phyloP scores from a whole-genome alignment of 2,113 vertebrate species.

The Sialia sialis region DNA sequence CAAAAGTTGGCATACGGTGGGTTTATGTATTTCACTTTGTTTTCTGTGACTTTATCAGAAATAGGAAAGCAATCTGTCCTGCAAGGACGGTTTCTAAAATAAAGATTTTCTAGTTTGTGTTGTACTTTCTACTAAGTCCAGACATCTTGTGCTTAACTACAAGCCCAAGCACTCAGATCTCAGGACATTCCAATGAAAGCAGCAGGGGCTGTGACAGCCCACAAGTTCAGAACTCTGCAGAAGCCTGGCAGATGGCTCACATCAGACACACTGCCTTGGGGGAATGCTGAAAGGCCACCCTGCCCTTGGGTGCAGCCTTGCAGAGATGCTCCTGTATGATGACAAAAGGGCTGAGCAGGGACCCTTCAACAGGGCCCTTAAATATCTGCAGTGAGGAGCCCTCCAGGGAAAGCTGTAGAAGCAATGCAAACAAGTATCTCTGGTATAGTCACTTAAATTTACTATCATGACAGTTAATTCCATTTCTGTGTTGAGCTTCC shows the following conservation, averaged over 20 bases:
- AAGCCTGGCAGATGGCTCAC: accelerated
- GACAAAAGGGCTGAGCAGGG: neutral
- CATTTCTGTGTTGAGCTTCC: neutral
- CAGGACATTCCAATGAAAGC: neutral
- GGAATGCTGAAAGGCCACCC: neutral
- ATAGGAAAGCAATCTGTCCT: neutral
- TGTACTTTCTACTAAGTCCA: neutral
- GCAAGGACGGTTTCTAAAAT: neutral
- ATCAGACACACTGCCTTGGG: accelerated
- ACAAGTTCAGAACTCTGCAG: neutral
- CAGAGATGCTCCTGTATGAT: neutral
- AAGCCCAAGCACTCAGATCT: neutral
- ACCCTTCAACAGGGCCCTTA: neutral
- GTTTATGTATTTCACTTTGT: neutral
- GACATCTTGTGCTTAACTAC: neutral
- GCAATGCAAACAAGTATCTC: no score
- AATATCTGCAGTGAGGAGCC: neutral
- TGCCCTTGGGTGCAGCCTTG: neutral
- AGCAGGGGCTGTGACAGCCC: neutral
- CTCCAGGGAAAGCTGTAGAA: neutral
- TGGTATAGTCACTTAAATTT: neutral
- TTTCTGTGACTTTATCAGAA: neutral
- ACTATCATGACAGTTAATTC: neutral
- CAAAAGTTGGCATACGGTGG: neutral
- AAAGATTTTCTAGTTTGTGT: neutral